A percentile compares a stretch with the other conserved stretches of the same genome.
These are phyloP conservation scores for Echeneis naucrates DNA, from an alignment of 2,797 vertebrate genomes.

Conservation along the genomic window DNA sequence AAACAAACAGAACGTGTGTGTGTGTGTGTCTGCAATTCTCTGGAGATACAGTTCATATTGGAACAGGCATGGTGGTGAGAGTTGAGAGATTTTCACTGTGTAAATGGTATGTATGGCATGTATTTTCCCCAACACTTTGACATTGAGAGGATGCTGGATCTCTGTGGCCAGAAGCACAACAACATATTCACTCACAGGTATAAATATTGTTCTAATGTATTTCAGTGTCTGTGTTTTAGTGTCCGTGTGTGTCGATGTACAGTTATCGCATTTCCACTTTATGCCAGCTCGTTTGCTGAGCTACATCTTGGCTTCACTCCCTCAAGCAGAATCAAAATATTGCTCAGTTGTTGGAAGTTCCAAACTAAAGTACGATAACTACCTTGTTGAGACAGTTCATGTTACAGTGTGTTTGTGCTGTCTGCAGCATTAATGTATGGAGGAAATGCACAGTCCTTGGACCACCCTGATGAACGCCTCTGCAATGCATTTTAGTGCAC, in stretches of 20 bases:
- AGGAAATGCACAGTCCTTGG: neutral
- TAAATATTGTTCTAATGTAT: conserved; percentile 19
- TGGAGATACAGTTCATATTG: neutral
- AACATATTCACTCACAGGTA: conserved; percentile 45
- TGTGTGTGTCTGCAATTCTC: conserved; percentile 5
- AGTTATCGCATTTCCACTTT: conserved; percentile 32
- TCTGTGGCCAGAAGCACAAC: conserved; percentile 34
- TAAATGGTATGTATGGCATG: conserved; percentile 8
- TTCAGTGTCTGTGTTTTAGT: conserved; percentile 5
- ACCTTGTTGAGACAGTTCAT: conserved; percentile 42
- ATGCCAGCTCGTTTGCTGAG: conserved; percentile 44
- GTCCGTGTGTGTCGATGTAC: neutral
- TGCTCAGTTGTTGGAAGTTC: conserved; percentile 51
- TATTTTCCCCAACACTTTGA: conserved; percentile 37
- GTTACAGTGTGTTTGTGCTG: conserved; percentile 7
- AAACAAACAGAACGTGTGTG: conserved; percentile 23
- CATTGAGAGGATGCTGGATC: conserved; percentile 44
- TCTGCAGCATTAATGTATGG: conserved; percentile 16
- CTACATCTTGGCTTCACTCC: conserved; percentile 38
- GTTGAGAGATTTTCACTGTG: neutral
- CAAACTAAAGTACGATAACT: conserved; percentile 35
- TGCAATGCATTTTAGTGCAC: conserved; percentile 10
- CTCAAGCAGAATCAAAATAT: conserved; percentile 45
- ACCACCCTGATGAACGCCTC: conserved; percentile 4
- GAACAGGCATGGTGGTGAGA: neutral